Percentiles rank a stretch among this genome's conserved stretches.
phyloP scores from a whole-genome alignment of 2,113 vertebrate species.

The Pyxicephalus adspersus region DNA sequence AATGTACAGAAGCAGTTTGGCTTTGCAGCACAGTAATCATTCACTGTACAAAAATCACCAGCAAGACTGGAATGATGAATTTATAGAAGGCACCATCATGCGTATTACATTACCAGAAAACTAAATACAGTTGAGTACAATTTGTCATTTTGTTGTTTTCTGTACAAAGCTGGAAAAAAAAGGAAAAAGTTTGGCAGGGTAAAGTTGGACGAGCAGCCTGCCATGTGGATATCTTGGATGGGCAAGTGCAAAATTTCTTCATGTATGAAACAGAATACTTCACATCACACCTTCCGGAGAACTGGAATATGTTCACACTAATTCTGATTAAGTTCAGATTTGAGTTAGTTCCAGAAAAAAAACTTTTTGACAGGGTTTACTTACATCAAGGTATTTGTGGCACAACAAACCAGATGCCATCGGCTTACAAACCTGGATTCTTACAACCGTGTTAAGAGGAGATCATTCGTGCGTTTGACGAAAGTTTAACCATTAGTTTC shows the following conservation, averaged over 20 bases:
- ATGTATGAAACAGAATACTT: constrained; percentile 62
- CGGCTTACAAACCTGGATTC: constrained; percentile 71
- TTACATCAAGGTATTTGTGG: constrained; percentile 82
- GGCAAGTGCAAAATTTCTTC: constrained; percentile 73
- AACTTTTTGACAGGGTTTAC: constrained; percentile 80
- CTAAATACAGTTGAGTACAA: constrained; percentile 85
- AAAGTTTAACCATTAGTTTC: constrained; percentile 80
- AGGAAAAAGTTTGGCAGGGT: constrained; percentile 61
- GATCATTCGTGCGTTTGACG: constrained; percentile 87
- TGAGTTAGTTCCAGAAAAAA: constrained; percentile 74
- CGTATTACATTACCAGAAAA: constrained; percentile 84
- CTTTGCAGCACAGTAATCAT: constrained; percentile 78
- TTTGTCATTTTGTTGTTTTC: constrained; percentile 69
- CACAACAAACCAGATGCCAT: constrained; percentile 75
- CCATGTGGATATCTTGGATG: constrained; percentile 75
- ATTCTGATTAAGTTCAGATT: constrained; percentile 70
- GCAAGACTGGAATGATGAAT: constrained; percentile 91
- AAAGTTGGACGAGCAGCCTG: constrained; percentile 72
- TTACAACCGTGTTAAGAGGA: constrained; percentile 80
- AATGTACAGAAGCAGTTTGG: constrained; percentile 77
- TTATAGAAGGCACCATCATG: constrained; percentile 96
- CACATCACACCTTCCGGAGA: constrained; percentile 72
- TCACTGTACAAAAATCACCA: constrained; percentile 81
- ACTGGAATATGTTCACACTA: constrained; percentile 69
- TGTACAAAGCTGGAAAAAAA: constrained; percentile 84